A percentile compares a stretch with the other conserved stretches of the same genome.
These are phyloP conservation scores for Chaitophorus viminalis DNA, from an alignment of 2,888 invertebrate species.

Conservation along the genomic window DNA sequence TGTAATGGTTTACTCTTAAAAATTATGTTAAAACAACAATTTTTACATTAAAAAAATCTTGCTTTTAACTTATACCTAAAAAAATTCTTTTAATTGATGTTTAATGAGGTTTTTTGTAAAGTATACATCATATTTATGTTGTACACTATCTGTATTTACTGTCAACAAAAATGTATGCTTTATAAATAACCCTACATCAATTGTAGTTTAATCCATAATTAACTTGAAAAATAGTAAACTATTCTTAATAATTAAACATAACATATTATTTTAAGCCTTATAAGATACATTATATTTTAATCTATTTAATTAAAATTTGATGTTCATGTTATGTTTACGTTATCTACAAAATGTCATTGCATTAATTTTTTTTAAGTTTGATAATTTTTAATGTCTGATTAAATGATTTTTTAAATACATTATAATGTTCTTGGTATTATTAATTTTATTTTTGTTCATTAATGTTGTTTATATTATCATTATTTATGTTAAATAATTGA, in stretches of 20 bases:
- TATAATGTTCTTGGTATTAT: slow-evolving; percentile 1
- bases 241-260: slow-evolving; percentile 8
- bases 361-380: slow-evolving; percentile 3
- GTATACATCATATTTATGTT: neutral
- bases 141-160: neutral
- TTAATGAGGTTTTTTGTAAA: neutral
- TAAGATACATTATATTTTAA: slow-evolving; percentile 26
- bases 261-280: neutral
- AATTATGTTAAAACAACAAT: too few relatives aligned
- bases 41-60: neutral
- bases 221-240: neutral
- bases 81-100: neutral
- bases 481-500: slow-evolving; percentile 33
- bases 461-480: slow-evolving; percentile 16
- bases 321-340: slow-evolving; percentile 26
- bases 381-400: slow-evolving; percentile 12
- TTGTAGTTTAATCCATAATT: neutral
- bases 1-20: too few relatives aligned
- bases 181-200: neutral
- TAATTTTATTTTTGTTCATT: slow-evolving; percentile 21
- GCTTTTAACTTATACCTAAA: neutral
- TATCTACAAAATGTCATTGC: neutral
- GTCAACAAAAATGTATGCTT: neutral
- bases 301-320: slow-evolving; percentile 26
- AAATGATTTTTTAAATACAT: slow-evolving; percentile 29